A percentile compares a stretch with the other conserved stretches of the same genome.
Conservation (phyloP, 2,797 vertebrate genomes). For the Nyctalus aviator region DNA sequence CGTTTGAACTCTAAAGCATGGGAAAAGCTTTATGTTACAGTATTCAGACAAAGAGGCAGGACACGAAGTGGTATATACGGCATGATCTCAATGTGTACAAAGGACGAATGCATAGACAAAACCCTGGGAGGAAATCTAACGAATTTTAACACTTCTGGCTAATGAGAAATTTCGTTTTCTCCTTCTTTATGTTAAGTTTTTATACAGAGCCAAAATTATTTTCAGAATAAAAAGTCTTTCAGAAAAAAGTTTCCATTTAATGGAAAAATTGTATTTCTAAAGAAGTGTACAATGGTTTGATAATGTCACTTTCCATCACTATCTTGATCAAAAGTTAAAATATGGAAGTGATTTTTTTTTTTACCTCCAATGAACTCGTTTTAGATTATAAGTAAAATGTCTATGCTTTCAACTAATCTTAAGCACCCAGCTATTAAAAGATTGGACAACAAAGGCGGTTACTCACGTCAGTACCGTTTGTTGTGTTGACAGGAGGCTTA, state of each 20-base stretch:
- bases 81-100: not conserved
- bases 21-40: not conserved
- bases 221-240: conserved; percentile 32
- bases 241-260: conserved; percentile 15
- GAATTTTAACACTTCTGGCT: not conserved
- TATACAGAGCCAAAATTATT: not conserved
- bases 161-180: not conserved
- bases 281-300: not conserved
- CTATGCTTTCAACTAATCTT: not conserved
- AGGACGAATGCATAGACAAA: not conserved
- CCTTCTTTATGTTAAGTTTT: not conserved
- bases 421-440: not conserved
- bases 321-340: conserved; percentile 13
- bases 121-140: conserved; percentile 13
- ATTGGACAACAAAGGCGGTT: not conserved
- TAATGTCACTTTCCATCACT: not conserved
- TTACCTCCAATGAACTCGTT: conserved; percentile 24
- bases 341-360: not conserved
- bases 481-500: not conserved
- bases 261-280: not conserved
- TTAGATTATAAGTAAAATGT: conserved; percentile 15
- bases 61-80: not conserved
- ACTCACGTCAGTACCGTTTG: not conserved
- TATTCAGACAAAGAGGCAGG: not conserved
- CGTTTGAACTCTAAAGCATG: conserved; percentile 6